These are phyloP conservation scores for Oreochromis aureus DNA, from an alignment of 2,113 vertebrate genomes.

Conservation along the genomic window DNA sequence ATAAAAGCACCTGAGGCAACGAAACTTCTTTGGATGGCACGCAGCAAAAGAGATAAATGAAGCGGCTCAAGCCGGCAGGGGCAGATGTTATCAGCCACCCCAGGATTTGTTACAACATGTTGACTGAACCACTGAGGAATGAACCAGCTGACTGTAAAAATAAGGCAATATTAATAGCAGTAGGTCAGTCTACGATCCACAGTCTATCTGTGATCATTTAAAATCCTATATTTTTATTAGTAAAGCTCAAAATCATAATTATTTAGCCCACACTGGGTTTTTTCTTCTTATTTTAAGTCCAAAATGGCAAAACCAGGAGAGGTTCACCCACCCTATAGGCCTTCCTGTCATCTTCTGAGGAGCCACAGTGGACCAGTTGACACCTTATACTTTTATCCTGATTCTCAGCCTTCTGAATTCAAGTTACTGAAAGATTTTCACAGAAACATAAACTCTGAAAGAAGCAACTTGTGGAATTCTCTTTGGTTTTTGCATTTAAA, in stretches of 20 bases:
- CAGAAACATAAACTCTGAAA: not conserved
- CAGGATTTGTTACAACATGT: constrained; percentile 9
- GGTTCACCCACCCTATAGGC: accelerated
- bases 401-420: not conserved
- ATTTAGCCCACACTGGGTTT: not conserved
- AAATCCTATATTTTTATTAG: not conserved
- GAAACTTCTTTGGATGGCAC: not conserved
- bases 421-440: not conserved
- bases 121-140: not conserved
- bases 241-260: not conserved
- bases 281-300: not conserved
- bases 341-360: not conserved
- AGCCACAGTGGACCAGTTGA: not conserved
- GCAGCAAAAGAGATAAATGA: not conserved
- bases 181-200: not conserved
- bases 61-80: not conserved
- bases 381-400: not conserved
- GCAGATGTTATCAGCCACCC: not conserved
- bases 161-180: not conserved
- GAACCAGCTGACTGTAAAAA: not conserved
- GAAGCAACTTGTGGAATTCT: not conserved
- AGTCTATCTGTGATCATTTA: not conserved
- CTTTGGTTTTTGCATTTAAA: not conserved
- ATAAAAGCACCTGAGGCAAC: not conserved
- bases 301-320: not conserved